phyloP scores from a whole-genome alignment of 2,888 invertebrate genomes.

The Parthenolecanium corni region DNA sequence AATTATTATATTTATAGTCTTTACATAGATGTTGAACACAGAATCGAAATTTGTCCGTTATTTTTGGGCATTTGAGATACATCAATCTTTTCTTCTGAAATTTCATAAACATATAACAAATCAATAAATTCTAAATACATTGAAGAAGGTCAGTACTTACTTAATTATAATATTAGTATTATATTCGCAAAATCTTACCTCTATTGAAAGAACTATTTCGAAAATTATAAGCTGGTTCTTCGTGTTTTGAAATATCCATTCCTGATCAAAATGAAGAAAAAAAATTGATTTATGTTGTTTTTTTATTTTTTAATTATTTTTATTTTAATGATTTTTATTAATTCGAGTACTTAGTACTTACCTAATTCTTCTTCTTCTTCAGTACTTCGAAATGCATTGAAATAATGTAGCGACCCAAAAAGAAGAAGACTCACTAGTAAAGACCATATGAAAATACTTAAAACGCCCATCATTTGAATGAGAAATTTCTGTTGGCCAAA shows the following conservation, averaged over 20 bases:
- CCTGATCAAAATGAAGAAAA: conserved; percentile 35
- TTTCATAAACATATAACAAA: too few relatives aligned
- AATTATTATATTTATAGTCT: too few relatives aligned
- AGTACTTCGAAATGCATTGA: conserved; percentile 35
- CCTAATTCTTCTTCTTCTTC: conserved; percentile 36
- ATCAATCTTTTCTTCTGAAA: too few relatives aligned
- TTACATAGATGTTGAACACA: too few relatives aligned
- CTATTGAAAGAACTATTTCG: neutral
- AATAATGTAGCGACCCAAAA: conserved; percentile 39
- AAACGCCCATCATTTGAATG: conserved; percentile 38
- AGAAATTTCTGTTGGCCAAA: conserved; percentile 27
- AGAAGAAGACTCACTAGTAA: conserved; percentile 37
- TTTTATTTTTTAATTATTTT: neutral
- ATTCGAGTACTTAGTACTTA: conserved; percentile 19
- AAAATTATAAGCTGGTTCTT: conserved; percentile 41
- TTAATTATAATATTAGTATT: too few relatives aligned
- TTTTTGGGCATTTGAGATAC: too few relatives aligned
- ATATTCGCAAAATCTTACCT: neutral
- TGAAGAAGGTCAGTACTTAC: too few relatives aligned
- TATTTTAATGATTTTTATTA: neutral
- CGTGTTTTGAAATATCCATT: conserved; percentile 41
- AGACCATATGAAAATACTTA: conserved; percentile 41
- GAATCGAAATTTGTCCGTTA: too few relatives aligned
- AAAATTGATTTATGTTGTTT: neutral
- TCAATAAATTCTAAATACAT: too few relatives aligned